Base-by-base conservation (phyloP, 2,888 invertebrate genomes). In the Pyrochroa serraticornis region DNA sequence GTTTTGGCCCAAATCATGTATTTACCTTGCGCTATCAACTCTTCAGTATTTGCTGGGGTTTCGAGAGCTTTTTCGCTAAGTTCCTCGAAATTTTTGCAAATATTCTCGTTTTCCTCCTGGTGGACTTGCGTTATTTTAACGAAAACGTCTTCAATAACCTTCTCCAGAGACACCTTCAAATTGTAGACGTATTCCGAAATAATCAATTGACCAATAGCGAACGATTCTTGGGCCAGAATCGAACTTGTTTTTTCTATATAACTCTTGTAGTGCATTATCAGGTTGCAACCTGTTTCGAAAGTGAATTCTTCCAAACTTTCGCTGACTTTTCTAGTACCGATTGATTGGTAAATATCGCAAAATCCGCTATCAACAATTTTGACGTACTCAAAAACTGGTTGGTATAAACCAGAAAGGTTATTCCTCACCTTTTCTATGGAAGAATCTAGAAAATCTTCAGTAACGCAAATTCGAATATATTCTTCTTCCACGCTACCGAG, bases 1-100 rank as follows among this genome's bases (percentile, higher is more conserved):
- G 90, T 89, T 68, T 90, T 89, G 0, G 91, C 93, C 65, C 87
- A 83, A 65, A 92, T 82, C 82, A 95, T 92, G 75, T 91, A 93
- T 62, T 71, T 66, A 31, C 91, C 91, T 78, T 90, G 87, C 62
- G 89, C 90, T 66, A 95, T 85, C 31, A 96, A 81, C 70, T 95
- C 92, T 67, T 88, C 89, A 0, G 94, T 93, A 35, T 88, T 89
- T 62, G 83, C 83, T 0, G 95, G 95, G 64, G 88, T 85, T 67
- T 86, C 85, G 7, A 90, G 75, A 0, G 93, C 92, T 63, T 82
- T 85, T 32, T 81, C 81, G 67, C 86, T 85, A 51, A 95, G 86
- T 22, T 81, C 81, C 76, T 90, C 86, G 75, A 94, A 95, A 66
- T 86, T 85, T 1, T 80, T 78, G 71, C 90, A 90, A 62, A 92